These are phyloP conservation scores for Xylocopa sonorina DNA, from an alignment of 1,140 invertebrate genomes.

Conservation along the genomic window DNA sequence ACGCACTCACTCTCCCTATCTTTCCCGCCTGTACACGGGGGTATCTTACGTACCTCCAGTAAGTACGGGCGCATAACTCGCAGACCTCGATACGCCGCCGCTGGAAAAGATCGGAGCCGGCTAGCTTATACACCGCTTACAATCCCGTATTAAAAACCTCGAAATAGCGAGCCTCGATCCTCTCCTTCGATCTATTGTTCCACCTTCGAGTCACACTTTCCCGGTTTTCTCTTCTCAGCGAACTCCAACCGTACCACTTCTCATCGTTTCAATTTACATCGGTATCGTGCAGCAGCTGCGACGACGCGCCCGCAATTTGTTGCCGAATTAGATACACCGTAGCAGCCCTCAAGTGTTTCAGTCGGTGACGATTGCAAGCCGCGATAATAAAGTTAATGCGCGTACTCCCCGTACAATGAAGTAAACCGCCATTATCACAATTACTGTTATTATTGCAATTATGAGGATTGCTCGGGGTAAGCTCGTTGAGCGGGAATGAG, in stretches of 20 bases:
- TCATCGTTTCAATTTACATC: neutral
- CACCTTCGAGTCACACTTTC: neutral
- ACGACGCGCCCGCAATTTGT: conserved; percentile 4
- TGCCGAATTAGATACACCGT: conserved; percentile 24
- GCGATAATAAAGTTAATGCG: conserved; percentile 64
- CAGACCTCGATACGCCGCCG: conserved; percentile 56
- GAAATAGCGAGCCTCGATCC: neutral
- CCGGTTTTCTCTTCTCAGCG: no score
- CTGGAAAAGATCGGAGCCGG: conserved; percentile 51
- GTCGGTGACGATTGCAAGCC: conserved; percentile 36
- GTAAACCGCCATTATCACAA: conserved; percentile 65
- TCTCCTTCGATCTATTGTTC: neutral
- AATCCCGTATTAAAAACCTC: conserved; percentile 37
- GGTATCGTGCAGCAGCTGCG: neutral
- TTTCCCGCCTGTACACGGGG: conserved; percentile 59
- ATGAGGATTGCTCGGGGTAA: conserved; percentile 60
- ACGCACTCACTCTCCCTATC: conserved; percentile 78
- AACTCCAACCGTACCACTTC: no score
- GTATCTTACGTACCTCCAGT: conserved; percentile 59
- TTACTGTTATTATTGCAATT: conserved; percentile 73
- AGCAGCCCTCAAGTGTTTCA: conserved; percentile 24
- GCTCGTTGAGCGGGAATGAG: conserved; percentile 3
- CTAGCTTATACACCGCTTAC: conserved; percentile 33
- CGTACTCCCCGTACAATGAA: conserved; percentile 42
- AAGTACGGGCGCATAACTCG: conserved; percentile 66